These are phyloP conservation scores for Tarsius wallacei DNA, from an alignment of 2,797 vertebrate species.

Conservation along the genomic window DNA sequence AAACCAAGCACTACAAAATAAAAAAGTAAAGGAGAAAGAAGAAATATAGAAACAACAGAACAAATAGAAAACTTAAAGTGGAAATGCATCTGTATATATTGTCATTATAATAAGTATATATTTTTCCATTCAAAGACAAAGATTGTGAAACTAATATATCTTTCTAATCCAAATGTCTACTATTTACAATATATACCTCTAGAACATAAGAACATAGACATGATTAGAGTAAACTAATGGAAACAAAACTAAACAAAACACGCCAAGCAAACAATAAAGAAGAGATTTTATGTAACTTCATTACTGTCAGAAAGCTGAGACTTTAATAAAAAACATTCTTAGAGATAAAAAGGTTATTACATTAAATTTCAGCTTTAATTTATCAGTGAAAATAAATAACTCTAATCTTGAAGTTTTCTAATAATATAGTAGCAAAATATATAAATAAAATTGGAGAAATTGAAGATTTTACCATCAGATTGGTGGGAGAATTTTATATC, in stretches of 20 bases:
- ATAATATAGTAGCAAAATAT: not conserved
- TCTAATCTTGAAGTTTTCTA: not conserved
- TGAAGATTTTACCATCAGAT: not conserved
- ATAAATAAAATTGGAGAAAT: not conserved
- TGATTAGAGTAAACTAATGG: not conserved
- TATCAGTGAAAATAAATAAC: not conserved
- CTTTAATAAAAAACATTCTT: not conserved
- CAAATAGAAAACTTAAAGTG: not conserved
- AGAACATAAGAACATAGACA: not conserved
- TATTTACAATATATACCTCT: not conserved
- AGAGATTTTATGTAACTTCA: not conserved
- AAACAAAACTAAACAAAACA: not conserved
- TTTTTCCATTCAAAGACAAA: conserved; percentile 12
- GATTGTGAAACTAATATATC: not conserved
- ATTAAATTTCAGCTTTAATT: not conserved
- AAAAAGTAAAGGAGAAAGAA: not conserved
- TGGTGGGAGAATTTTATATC: not conserved
- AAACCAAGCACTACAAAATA: not conserved
- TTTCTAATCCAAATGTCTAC: not conserved
- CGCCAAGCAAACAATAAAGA: not conserved
- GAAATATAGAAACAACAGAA: not conserved
- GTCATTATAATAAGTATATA: not conserved
- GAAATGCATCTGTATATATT: not conserved
- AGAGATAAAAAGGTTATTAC: not conserved
- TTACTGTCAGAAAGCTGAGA: not conserved